Conservation (phyloP, 2,113 vertebrate species). For the Lophochroa leadbeateri region DNA sequence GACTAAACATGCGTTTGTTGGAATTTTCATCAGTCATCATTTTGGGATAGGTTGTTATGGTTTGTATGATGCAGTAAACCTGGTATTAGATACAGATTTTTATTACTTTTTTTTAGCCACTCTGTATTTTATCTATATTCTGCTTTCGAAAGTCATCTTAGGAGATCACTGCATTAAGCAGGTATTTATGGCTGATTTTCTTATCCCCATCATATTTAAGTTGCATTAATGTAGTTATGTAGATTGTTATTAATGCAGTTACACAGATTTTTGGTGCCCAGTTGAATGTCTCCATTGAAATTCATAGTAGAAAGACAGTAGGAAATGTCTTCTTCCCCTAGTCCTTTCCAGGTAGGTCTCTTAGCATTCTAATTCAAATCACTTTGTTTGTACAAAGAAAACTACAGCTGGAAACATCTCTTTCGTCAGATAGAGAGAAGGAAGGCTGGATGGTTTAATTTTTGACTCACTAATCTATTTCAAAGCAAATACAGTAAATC, state of each 20-base stretch:
- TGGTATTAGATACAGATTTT: background rate
- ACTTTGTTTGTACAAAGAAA: background rate
- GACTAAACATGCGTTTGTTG: background rate
- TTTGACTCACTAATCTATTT: background rate
- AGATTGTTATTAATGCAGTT: background rate
- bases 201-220: background rate
- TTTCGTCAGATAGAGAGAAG: constrained; percentile 10
- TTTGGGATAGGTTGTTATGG: background rate
- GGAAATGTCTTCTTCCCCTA: background rate
- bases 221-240: background rate
- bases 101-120: background rate
- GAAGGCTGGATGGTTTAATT: background rate
- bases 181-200: background rate
- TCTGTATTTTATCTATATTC: background rate
- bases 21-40: background rate
- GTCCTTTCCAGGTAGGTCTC: background rate
- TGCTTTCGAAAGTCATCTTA: background rate
- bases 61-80: background rate
- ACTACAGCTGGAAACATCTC: background rate
- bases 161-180: background rate
- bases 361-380: background rate
- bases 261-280: background rate
- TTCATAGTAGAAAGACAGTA: background rate
- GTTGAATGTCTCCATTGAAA: background rate
- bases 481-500: background rate